Base-by-base conservation (phyloP, 2,888 invertebrate species). In the Eupithecia insigniata region DNA sequence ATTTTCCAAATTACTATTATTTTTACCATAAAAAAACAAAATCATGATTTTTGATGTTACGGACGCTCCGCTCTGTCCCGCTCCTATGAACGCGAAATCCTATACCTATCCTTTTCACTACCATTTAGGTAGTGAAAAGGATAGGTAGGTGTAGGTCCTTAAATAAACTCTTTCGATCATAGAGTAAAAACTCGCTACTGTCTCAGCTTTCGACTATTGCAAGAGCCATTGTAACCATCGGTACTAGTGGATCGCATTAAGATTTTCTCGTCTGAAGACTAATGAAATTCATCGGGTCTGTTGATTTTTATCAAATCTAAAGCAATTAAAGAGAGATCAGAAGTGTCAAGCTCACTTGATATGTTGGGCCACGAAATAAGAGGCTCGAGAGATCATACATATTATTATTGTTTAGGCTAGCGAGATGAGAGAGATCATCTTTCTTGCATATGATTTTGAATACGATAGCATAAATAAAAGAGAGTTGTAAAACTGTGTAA, bases 251-350 rank as follows among this genome's bases (percentile, higher is more conserved):
- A 55, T 4, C 12, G 22, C 51, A 26, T 26, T 26, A 12, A 12
- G 2, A 51, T 22, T 26, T 55, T 4, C 55, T 26, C 5, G 55
- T 26, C n/a, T 43, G 8, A 39, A 62, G 39, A 69, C 60, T 66
- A 72, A 66, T 34, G 72, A 71, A 74, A 76, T 71, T 66, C 68
- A 16, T 60, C 55, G 65, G 62, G 70, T 72, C 69, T 64, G 60
- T 67, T 66, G 74, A 76, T 75, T 83, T 82, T 86, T 85, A 85
- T 87, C 70, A 72, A 79, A 76, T 80, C 80, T 81, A 67, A 85
- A 84, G 84, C 84, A 87, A 87, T 89, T 88, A 88, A 85, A 85
- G 79, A 76, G 82, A 85, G 85, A 86, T 88, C 83, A 80, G 72
- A 70, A 75, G 76, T 84, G 82, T 83, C 83, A 84, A 79, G 82